Conservation (phyloP, 2,797 vertebrate species). For the Anguilla megastoma region DNA sequence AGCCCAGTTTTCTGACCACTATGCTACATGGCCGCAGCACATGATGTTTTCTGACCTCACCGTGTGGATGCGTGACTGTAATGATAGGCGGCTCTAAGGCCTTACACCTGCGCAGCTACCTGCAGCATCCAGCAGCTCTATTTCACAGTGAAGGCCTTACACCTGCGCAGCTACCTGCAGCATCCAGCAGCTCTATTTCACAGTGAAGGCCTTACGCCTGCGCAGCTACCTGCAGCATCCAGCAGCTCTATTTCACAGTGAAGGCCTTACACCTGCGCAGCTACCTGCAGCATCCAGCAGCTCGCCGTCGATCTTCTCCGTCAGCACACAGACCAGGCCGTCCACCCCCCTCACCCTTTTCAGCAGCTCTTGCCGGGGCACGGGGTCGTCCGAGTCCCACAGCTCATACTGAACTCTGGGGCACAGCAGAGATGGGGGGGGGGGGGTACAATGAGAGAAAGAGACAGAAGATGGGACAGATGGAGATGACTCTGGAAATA, state of each 20-base stretch:
- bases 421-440: not conserved
- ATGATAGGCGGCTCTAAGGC: not conserved
- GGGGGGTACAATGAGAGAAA: not conserved
- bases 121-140: constrained; percentile 38
- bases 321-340: constrained; percentile 72
- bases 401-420: constrained; percentile 73
- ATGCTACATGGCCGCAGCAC: too few relatives aligned
- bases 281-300: constrained; percentile 74
- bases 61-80: not conserved
- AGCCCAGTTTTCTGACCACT: too few relatives aligned
- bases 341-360: constrained; percentile 69
- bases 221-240: constrained; percentile 70
- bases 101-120: too few relatives aligned
- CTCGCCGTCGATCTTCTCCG: constrained; percentile 75
- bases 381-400: constrained; percentile 73
- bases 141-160: too few relatives aligned
- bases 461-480: not conserved
- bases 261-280: not conserved
- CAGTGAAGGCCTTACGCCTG: not conserved
- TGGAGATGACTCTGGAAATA: not conserved
- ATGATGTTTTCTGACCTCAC: not conserved
- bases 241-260: not conserved
- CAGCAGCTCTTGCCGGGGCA: constrained; percentile 73
- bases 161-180: too few relatives aligned
- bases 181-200: too few relatives aligned